Percentiles rank a stretch among this genome's conserved stretches.
Evolutionary conservation across 2,113 vertebrate species (phyloP).

Genomic region (Neodontobutis hainanensis): DNA sequence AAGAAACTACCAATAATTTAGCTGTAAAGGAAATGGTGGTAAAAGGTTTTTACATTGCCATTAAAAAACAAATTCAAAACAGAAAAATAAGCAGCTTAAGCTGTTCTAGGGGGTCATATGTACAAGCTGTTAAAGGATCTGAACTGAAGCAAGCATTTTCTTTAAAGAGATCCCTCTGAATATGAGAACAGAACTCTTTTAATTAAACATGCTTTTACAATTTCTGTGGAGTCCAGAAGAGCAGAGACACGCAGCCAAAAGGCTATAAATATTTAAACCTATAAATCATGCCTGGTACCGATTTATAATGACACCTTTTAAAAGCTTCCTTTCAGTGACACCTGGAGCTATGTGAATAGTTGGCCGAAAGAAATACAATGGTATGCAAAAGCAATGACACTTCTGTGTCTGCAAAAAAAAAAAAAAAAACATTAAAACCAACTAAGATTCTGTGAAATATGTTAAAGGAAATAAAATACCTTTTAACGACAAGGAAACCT

Average conservation of each 20-base stretch:
- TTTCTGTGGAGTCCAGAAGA: neutral
- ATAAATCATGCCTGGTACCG: conserved; percentile 8
- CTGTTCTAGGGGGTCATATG: neutral
- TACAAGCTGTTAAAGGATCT: too few species aligned
- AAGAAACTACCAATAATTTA: neutral
- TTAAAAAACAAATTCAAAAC: neutral
- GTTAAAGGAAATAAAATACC: conserved; percentile 70
- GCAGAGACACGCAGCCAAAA: neutral
- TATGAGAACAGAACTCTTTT: neutral
- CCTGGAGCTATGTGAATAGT: conserved; percentile 62
- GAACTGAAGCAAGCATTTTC: neutral
- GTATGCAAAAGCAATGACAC: conserved; percentile 87
- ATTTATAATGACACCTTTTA: conserved; percentile 2
- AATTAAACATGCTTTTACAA: neutral
- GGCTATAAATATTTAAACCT: neutral
- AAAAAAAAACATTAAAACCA: neutral
- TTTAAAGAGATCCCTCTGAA: neutral
- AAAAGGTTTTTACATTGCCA: conserved; percentile 14
- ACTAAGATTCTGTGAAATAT: neutral
- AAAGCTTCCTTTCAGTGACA: conserved; percentile 54
- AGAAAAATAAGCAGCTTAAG: neutral
- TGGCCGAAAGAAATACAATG: conserved; percentile 90
- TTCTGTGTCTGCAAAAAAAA: conserved; percentile 82
- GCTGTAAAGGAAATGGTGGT: too few species aligned
- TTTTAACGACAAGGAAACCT: conserved; percentile 84